Evolutionary conservation across 2,888 invertebrate genomes (phyloP), one percentile per base, ranked within the genome.

Genomic region (Anaspis maculata): DNA sequence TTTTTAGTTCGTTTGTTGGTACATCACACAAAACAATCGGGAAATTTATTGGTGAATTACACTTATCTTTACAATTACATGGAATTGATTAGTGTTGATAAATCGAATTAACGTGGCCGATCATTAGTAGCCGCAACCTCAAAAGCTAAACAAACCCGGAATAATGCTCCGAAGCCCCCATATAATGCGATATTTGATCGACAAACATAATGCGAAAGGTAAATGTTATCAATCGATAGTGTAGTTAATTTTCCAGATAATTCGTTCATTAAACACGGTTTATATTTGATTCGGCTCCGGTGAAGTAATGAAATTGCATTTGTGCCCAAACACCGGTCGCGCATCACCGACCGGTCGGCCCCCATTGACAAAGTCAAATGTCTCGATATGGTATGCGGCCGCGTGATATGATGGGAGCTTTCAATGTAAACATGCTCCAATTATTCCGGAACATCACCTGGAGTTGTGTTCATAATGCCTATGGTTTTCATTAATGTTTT

Each of bases 231-330:
- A 51, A 51, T 53, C 54, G 54, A 52, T 52, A 44, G 44, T 40
- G 47, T 41, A 49, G 52, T 51, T 56, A 56, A 54, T 54, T 54
- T 54, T 50, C 53, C 53, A 51, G 46, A 53, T 54, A 53, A 56
- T 56, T 53, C 49, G 51, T 50, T 51, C 47, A 52, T 51, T 51
- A 51, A 52, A 54, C 51, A 48, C 37, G 42, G 44, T 44, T 48
- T 44, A 48, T 43, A 47, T 53, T 49, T 48, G 48, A 48, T 44
- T 48, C 40, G 34, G 32, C 31, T 44, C 39, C 42, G 37, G 34
- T 41, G 41, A 50, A 50, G 49, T 51, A 46, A 52, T 37, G 45
- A 45, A 49, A 51, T 52, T 47, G 41, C 44, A 49, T 52, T 49
- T 19, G 19, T 19, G 9, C 34, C 27, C n/a, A n/a, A n/a, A n/a